phyloP scores from a whole-genome alignment of 2,888 invertebrate genomes.

The Heliconius cydno region DNA sequence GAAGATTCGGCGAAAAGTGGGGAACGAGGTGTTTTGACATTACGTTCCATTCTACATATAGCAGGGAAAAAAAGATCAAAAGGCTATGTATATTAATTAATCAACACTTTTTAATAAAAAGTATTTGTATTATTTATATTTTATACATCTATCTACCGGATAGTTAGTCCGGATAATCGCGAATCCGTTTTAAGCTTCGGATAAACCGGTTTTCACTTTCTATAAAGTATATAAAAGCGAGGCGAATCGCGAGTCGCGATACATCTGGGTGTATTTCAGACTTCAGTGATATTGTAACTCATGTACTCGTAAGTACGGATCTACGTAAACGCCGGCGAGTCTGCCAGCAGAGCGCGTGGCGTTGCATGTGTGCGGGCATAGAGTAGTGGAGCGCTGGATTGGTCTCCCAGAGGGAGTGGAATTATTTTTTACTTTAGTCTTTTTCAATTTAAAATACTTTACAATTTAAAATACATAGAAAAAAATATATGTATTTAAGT shows the following conservation, averaged over 20 bases:
- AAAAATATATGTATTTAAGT: too few relatives aligned
- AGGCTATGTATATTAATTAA: too few relatives aligned
- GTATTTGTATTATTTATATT: too few relatives aligned
- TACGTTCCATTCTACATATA: neutral
- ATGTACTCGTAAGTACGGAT: slow-evolving; percentile 52
- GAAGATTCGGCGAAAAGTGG: neutral
- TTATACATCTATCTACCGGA: too few relatives aligned
- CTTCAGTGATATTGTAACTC: slow-evolving; percentile 68
- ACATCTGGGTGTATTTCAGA: slow-evolving; percentile 68
- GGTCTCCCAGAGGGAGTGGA: neutral
- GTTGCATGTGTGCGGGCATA: slow-evolving; percentile 62
- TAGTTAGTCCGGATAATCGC: too few relatives aligned
- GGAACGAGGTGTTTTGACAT: neutral
- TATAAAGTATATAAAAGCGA: neutral
- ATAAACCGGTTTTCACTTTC: too few relatives aligned
- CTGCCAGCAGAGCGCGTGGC: slow-evolving; percentile 67
- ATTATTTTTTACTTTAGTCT: too few relatives aligned
- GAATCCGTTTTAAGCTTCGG: too few relatives aligned
- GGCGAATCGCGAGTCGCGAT: slow-evolving; percentile 38
- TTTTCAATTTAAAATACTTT: too few relatives aligned
- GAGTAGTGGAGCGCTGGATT: slow-evolving; percentile 50
- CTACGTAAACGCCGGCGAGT: slow-evolving; percentile 80
- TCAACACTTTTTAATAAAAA: too few relatives aligned
- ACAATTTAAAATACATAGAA: too few relatives aligned
- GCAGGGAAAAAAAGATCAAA: too few relatives aligned